Evolutionary conservation across 2,888 invertebrate species (phyloP), one percentile per base, ranked within the genome.

Genomic region (Coelopa pilipes): DNA sequence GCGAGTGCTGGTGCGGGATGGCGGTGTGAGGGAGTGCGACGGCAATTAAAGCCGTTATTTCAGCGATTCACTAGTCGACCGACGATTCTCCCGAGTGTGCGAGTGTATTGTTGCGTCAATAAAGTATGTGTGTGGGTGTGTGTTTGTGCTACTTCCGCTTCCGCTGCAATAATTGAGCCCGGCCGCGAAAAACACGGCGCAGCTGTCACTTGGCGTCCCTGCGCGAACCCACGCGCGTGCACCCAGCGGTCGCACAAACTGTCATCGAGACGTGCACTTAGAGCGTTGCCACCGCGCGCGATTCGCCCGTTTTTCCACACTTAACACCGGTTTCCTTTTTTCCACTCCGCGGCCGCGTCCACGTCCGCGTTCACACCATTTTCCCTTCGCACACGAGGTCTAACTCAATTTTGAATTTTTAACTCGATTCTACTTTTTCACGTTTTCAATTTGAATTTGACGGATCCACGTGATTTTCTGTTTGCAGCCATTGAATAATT

Each of bases 131-230:
- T 5, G 70, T 62, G 46, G 45, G 21, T 10, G 60, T 3, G 70
- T 62, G 24, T 49, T n/a, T 57, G n/a, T 57, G 55, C 50, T n/a
- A 63, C 62, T 70, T 70, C 70, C 70, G 50, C 62, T 70, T 62
- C 62, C 70, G 62, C 45, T 63, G 49, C 34, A 60, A 24, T 70
- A 19, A 47, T 70, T 70, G 59, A 70, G 55, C 49, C n/a, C 62
- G 46, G 4, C 73, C 59, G 53, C 49, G 70, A 60, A 66, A 53
- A 57, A 55, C 53, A 59, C 49, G 60, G 60, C 53, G 73, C 73
- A 66, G 66, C 59, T 72, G 74, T 68, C 74, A 68, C 72, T 63
- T 69, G 47, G 24, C 47, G 24, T 66, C 71, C 47, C 53, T 60
- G 72, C 53, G 60, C 19, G 49, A 21, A 63, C n/a, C n/a, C 13